Base-by-base conservation (phyloP, 2,888 invertebrate species). In the Dioctria rufipes region DNA sequence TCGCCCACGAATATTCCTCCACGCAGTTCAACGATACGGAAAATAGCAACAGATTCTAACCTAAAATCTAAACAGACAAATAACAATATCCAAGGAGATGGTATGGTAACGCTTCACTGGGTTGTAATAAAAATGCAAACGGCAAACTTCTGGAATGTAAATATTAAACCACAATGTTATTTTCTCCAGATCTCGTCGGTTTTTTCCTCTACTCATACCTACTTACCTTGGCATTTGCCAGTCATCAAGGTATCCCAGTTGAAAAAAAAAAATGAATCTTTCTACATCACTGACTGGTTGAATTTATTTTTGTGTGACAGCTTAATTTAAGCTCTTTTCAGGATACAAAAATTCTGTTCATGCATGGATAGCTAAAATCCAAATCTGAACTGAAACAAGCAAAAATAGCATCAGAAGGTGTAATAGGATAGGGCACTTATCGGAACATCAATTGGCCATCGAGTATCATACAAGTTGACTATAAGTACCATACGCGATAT, bases 241-340 rank as follows among this genome's bases (percentile, higher is more conserved):
- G 67, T 49, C 13, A 42, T 67, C 8, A 67, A 11, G 49, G 42
- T 25, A 46, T 8, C 1, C 37, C 6, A 25, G 46, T n/a, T n/a
- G n/a, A n/a, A n/a, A 13, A 9, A 37, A 46, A 66, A 67, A 67
- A 46, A n/a, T 13, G 0, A 13, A 8, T 67, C 46, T 66, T 67
- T 43, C 49, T 46, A n/a, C 43, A 67, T 46, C 42, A 46, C 49
- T 67, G 67, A 49, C 13, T 67, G 67, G 2, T 2, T 67, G 67
- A 67, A 67, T 67, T 25, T 25, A 25, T 25, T 67, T 67, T 67
- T 67, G 67, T 67, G 67, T 67, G 67, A 67, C 67, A 67, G 67
- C 67, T 67, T 46, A 67, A 67, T 67, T 67, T 67, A 13, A 67
- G 67, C 46, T 46, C 67, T 67, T 67, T 67, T 67, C 67, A 67